Base-by-base conservation (phyloP, 2,797 vertebrate species). In the Gallirallus australis region DNA sequence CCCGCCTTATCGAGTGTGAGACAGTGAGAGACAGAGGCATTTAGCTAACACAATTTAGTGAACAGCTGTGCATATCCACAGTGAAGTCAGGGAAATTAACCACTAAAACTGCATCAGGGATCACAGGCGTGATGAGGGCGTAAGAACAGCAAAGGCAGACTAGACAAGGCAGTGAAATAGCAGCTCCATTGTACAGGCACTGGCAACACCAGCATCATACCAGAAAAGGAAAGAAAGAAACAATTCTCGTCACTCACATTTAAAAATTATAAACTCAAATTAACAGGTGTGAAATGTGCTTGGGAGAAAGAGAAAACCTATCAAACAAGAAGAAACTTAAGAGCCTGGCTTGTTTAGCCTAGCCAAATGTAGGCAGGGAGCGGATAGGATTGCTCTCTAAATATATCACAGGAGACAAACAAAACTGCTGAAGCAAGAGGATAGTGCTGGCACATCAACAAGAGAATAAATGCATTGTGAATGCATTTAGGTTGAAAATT, bases 241-340 rank as follows among this genome's bases (percentile, higher is more conserved):
- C 23, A 63, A 47, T 13, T 72, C 63, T 40, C 6, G 42, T 89
- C 56, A 82, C 15, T 11, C 11, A 1, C 72, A 50, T 71, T 82
- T 90, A 88, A 91, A 94, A 96, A 91, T 35, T 0, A 87, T 71
- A 54, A 95, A 94, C 72, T 80, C 78, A 89, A 91, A 77, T 2
- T 35, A 95, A 95, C 94, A 97, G 95, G 95, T 95, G 94, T 91
- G 94, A 65, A 95, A 94, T 86, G 33, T 35, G 87, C 91, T 93
- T 71, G 45, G 17, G 87, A 76, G 93, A 91, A 94, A 89, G 23
- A 94, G 61, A 94, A 93, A 92, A 89, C 92, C 90, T 81, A 91
- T 84, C 81, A 95, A 95, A 95, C 92, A 93, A 91, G 81, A 92
- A 72, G 93, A 90, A 93, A 94, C 83, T 90, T 95, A 92, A 95